A percentile compares a stretch with the other conserved stretches of the same genome.
These are phyloP conservation scores for Apamea sordens DNA, from an alignment of 2,888 invertebrate genomes.

Conservation along the genomic window DNA sequence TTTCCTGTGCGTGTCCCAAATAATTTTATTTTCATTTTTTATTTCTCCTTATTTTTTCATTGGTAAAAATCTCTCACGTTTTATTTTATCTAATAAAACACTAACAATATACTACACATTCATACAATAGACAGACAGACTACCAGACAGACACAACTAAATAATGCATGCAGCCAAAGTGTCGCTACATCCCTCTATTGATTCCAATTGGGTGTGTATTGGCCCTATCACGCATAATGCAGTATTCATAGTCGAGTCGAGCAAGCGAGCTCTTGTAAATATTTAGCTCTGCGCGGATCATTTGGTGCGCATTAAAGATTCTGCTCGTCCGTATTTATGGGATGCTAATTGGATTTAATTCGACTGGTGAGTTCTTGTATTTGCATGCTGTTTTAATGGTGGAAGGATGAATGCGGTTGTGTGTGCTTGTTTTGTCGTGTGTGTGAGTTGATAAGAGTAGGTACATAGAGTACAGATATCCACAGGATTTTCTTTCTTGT, in stretches of 20 bases:
- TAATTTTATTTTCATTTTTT: too few relatives aligned
- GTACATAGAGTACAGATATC: neutral
- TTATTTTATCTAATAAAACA: neutral
- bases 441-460: neutral
- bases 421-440: neutral
- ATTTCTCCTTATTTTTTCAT: neutral
- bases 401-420: neutral
- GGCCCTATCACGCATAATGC: constrained; percentile 59
- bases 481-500: neutral
- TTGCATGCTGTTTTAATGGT: constrained; percentile 26
- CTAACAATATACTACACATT: neutral
- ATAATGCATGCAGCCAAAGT: constrained; percentile 75
- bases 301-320: constrained; percentile 55
- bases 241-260: constrained; percentile 65
- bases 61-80: neutral
- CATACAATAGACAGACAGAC: constrained; percentile 37
- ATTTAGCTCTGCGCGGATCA: constrained; percentile 56
- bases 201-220: constrained; percentile 67
- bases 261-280: constrained; percentile 55
- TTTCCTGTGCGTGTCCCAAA: too few relatives aligned
- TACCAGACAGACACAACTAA: constrained; percentile 71
- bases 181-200: constrained; percentile 71
- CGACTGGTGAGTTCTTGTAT: constrained; percentile 18
- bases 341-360: constrained; percentile 45
- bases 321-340: constrained; percentile 39